phyloP scores from a whole-genome alignment of 30 jellyfish, hydroid and myxozoan genomes.

The Aurelia sp. region DNA sequence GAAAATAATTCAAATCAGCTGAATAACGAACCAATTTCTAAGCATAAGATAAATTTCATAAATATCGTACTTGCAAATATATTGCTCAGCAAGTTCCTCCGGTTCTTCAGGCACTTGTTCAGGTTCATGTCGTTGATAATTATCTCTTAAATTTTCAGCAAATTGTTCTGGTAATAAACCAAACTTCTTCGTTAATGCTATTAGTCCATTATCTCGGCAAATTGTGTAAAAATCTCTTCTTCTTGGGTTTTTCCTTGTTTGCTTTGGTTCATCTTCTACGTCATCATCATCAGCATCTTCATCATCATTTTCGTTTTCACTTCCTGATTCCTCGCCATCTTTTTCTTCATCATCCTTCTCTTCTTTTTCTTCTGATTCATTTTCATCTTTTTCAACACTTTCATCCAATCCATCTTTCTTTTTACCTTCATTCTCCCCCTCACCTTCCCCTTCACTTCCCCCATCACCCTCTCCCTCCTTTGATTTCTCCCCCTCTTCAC shows the following conservation, averaged over 20 bases:
- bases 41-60: too few relatives aligned
- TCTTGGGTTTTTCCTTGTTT: constrained; percentile 81
- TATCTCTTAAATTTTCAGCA: constrained; percentile 96
- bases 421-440: constrained; percentile 11
- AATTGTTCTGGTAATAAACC: constrained; percentile 94
- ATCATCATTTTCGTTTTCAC: constrained; percentile 61
- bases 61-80: constrained; percentile 83
- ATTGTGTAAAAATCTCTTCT: constrained; percentile 88
- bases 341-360: constrained; percentile 30
- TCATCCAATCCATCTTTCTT: constrained; percentile 52
- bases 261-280: constrained; percentile 44
- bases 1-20: too few relatives aligned
- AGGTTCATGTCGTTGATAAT: constrained; percentile 98
- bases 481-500: too few relatives aligned
- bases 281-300: constrained; percentile 58
- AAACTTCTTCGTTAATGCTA: constrained; percentile 70
- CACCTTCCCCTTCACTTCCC: neutral
- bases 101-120: constrained; percentile 92
- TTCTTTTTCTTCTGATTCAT: constrained; percentile 1
- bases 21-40: too few relatives aligned
- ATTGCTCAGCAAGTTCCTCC: constrained; percentile 90
- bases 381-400: constrained; percentile 1
- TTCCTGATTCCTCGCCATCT: constrained; percentile 59
- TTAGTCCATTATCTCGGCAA: constrained; percentile 89
- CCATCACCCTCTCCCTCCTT: too few relatives aligned